Evolutionary conservation across 2,888 invertebrate genomes (phyloP).

Genomic region (Drosophila leonis): DNA sequence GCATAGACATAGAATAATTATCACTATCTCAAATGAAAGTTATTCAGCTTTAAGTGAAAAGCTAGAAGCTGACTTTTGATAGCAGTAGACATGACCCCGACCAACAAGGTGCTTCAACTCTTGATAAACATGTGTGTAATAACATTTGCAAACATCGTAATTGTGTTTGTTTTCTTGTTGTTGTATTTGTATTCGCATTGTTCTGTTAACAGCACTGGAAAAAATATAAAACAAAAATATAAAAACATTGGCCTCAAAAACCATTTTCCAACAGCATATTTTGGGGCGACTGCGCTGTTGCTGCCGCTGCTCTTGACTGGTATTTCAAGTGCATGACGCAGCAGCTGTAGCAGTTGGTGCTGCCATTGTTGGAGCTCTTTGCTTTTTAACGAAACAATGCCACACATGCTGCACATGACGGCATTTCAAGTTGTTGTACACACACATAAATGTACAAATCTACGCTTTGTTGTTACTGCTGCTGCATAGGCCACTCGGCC

Average conservation of each 20-base stretch:
- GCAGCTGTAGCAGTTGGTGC: constrained; percentile 20
- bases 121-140: constrained; percentile 59
- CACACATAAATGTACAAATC: constrained; percentile 11
- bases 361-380: constrained; percentile 46
- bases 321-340: constrained; percentile 68
- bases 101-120: neutral
- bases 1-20: neutral
- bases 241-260: constrained; percentile 27
- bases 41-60: neutral
- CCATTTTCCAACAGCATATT: constrained; percentile 31
- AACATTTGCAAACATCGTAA: constrained; percentile 60
- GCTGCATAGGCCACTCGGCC: constrained; percentile 20
- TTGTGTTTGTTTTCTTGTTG: constrained; percentile 37
- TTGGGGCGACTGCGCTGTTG: constrained; percentile 33
- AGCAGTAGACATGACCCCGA: neutral
- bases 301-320: constrained; percentile 58
- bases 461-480: constrained; percentile 19
- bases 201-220: constrained; percentile 36
- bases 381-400: constrained; percentile 56
- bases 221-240: neutral
- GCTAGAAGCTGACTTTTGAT: neutral
- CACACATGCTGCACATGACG: constrained; percentile 67
- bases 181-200: constrained; percentile 13
- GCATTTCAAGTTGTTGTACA: constrained; percentile 52
- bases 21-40: neutral